Conservation (phyloP, 2,888 invertebrate species). For the Malacosoma neustria region DNA sequence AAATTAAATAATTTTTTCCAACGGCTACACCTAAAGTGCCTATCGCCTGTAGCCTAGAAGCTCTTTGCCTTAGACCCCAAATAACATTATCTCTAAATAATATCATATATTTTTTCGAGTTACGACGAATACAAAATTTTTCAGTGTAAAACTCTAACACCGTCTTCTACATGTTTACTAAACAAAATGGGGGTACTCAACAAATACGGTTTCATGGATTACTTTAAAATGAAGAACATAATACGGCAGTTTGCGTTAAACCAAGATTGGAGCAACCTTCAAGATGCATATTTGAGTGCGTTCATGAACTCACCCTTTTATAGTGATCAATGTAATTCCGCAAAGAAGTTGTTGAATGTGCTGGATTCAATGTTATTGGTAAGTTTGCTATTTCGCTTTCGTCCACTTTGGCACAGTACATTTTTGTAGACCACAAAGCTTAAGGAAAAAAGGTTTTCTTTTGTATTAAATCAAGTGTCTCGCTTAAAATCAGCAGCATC, state of each 20-base stretch:
- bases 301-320: constrained; percentile 40
- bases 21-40: no score
- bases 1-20: no score
- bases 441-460: background rate
- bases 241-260: constrained; percentile 29
- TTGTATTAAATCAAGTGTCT: no score
- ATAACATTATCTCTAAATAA: no score
- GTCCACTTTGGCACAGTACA: no score
- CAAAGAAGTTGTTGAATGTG: constrained; percentile 50
- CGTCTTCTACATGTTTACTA: constrained; percentile 40
- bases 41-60: no score
- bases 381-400: no score
- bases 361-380: constrained; percentile 56
- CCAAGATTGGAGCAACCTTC: constrained; percentile 26
- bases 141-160: constrained; percentile 45
- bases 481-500: no score
- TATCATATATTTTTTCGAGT: no score
- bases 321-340: constrained; percentile 39
- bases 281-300: constrained; percentile 28
- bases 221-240: constrained; percentile 51
- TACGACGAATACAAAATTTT: no score
- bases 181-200: constrained; percentile 48
- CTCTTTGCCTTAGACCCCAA: no score
- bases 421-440: no score
- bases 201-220: constrained; percentile 54